Percentiles rank a stretch among this genome's conserved stretches.
phyloP scores from a whole-genome alignment of 2,888 invertebrate species.

The Caenorhabditis sp. region DNA sequence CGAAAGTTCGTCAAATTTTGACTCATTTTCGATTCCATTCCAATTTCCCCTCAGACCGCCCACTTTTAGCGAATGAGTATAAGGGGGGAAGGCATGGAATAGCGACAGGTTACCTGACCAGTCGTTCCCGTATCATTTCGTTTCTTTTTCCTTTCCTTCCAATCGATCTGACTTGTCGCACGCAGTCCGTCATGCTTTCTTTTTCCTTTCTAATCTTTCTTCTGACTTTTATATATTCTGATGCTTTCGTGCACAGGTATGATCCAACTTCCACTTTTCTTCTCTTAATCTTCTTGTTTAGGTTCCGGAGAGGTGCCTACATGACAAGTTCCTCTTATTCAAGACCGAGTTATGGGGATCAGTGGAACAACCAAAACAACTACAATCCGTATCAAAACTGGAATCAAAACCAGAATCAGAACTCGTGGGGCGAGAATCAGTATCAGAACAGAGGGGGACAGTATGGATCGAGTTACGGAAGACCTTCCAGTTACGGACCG shows the following conservation, averaged over 20 bases:
- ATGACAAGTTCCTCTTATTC: slow-evolving; percentile 41
- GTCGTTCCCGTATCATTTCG: slow-evolving; percentile 47
- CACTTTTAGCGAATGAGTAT: slow-evolving; percentile 47
- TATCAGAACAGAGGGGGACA: slow-evolving; percentile 24
- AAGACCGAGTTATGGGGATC: slow-evolving; percentile 37
- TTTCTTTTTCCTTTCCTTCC: slow-evolving; percentile 11
- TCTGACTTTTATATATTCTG: slow-evolving; percentile 2
- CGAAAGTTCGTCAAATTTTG: slow-evolving; percentile 58
- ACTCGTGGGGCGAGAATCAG: slow-evolving; percentile 23
- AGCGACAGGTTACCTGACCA: slow-evolving; percentile 53
- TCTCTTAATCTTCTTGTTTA: neutral
- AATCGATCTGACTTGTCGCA: slow-evolving; percentile 18
- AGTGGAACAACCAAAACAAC: slow-evolving; percentile 40
- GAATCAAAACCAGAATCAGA: slow-evolving; percentile 40
- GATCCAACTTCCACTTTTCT: neutral
- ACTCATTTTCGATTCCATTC: slow-evolving; percentile 47
- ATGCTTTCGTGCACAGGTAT: slow-evolving; percentile 27
- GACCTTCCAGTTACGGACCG: slow-evolving; percentile 36
- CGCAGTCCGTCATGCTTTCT: slow-evolving; percentile 41
- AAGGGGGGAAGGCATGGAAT: slow-evolving; percentile 24
- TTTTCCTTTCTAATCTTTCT: slow-evolving; percentile 18
- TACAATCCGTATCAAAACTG: slow-evolving; percentile 53
- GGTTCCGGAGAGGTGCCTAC: slow-evolving; percentile 40
- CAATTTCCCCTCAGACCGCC: slow-evolving; percentile 23
- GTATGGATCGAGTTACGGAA: slow-evolving; percentile 39